Evolutionary conservation across 2,888 invertebrate genomes (phyloP), one percentile per base, ranked within the genome.

Genomic region (Tetheella fluctuosa): DNA sequence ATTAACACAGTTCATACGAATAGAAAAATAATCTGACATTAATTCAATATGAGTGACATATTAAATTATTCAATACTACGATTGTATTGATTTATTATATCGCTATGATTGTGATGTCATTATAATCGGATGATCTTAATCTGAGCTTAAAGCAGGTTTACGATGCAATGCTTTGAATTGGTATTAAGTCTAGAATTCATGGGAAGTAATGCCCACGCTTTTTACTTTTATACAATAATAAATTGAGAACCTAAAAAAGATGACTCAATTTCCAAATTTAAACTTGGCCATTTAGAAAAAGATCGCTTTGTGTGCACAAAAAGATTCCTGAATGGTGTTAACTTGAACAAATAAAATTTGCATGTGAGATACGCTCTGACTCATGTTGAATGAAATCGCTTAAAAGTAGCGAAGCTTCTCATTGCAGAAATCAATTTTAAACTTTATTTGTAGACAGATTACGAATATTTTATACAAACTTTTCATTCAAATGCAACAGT

Each of bases 191-290:
- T 48, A 48, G 48, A 48, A 48, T 48, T 8, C 42, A 42, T 42
- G 17, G 17, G 42, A 42, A n/a, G 39, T 7, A 39, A n/a, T 48
- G 20, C 48, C 48, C 48, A 48, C 48, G 48, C 48, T 20, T 39
- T 39, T 39, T n/a, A 39, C 17, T n/a, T 20, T 17, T n/a, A 2
- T 10, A 48, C 20, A 48, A 48, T 48, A 48, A 48, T 48, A 20
- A 48, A 48, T 48, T 20, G 20, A 20, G 20, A 20, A n/a, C 17
- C n/a, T 17, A 48, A 48, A 48, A 48, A 20, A 7, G 17, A 20
- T 48, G 48, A 48, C 48, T 48, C 48, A 48, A 20, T 20, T 48
- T 48, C 48, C 48, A 48, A 48, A 48, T 48, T 48, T 20, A 48
- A 20, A 8, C 17, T 17, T 48, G 48, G 10, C 2, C 17, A 3